A percentile compares a stretch with the other conserved stretches of the same genome.
Evolutionary conservation across 2,888 invertebrate genomes (phyloP).

Genomic region (Stratiomys singularior): DNA sequence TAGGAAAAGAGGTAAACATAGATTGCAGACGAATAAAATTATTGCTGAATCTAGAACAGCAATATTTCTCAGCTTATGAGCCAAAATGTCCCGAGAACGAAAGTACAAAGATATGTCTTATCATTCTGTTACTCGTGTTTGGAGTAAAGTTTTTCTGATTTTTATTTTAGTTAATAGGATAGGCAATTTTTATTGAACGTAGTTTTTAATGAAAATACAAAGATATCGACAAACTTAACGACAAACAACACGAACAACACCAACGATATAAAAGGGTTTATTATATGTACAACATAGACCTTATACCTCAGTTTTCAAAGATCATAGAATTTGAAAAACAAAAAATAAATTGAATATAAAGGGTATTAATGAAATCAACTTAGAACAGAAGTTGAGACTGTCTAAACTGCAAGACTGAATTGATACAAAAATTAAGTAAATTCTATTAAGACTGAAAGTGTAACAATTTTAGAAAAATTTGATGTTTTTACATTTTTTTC

Average conservation of each 20-base stretch:
- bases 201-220: too few species aligned
- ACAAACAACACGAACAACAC: too few species aligned
- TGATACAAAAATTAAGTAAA: conserved; percentile 30
- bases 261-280: too few species aligned
- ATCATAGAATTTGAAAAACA: neutral
- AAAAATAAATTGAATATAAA: neutral
- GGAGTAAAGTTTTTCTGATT: neutral
- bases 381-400: conserved; percentile 31
- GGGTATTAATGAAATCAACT: conserved; percentile 4
- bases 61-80: neutral
- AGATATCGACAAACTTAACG: too few species aligned
- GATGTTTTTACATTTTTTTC: neutral
- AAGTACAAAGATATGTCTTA: conserved; percentile 27
- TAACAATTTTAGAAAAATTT: conserved; percentile 25
- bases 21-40: neutral
- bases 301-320: conserved; percentile 10
- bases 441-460: conserved; percentile 42
- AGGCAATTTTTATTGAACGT: neutral
- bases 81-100: conserved; percentile 9
- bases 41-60: neutral
- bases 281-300: too few species aligned
- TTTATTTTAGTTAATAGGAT: neutral
- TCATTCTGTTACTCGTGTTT: conserved; percentile 2
- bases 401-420: conserved; percentile 42
- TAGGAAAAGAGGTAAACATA: neutral